Base-by-base conservation (phyloP, 2,113 vertebrate genomes). In the Osmerus mordax region DNA sequence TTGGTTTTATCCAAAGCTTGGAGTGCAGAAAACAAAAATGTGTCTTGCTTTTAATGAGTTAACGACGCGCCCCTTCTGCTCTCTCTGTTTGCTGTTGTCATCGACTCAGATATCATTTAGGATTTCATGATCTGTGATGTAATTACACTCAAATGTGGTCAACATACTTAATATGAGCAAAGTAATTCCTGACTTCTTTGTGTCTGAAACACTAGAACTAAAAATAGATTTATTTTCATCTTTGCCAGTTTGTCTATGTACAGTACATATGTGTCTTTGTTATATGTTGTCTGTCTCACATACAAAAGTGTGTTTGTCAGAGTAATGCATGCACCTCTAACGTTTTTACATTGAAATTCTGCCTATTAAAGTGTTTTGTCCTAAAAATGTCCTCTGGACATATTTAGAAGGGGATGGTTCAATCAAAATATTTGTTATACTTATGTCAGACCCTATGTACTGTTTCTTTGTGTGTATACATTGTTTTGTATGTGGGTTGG, bases 1-100 rank as follows among this genome's bases (percentile, higher is more conserved):
- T 62, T 67, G 21, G 51, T 81, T 81, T 74, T 69, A 84, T 84
- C 87, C 86, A 88, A 88, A 89, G 85, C 79, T 32, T 83, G 81
- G 71, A 66, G 73, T 82, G 61, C 71, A 75, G 79, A 81, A 81
- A 88, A 79, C 83, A 84, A 85, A 78, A 74, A 5, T 83, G 88
- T 87, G 87, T 87, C 86, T 89, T 82, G 74, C 55, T 56, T 19
- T 56, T 56, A 16, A 56, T 11, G 41, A 47, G 41, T 12, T 47
- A 47, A 47, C 41, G 41, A 47, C 7, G 41, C 41, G 41, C 5
- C 41, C 41, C 41, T 47, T 47, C 41, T 47, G 41, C 41, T 47
- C 41, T 47, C 9, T 47, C 41, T 47, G 41, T 47, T 47, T 47
- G 41, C 41, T 12, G 9, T 47, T 47, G 2, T 11, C 41, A 47